phyloP scores from a whole-genome alignment of 2,113 vertebrate genomes.

The Sapajus apella region DNA sequence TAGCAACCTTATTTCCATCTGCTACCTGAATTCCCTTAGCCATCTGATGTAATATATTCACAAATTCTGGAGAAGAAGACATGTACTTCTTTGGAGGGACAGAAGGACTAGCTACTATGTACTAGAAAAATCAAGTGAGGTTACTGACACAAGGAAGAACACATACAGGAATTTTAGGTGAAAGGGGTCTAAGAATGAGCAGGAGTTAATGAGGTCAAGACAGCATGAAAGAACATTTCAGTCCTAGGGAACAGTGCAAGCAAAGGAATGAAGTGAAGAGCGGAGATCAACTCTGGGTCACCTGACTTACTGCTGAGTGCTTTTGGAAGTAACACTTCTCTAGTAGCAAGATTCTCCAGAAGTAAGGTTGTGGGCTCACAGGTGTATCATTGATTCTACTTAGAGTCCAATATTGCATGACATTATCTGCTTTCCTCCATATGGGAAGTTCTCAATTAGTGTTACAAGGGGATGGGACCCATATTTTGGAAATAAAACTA shows the following conservation, averaged over 20 bases:
- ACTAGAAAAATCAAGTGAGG: not conserved
- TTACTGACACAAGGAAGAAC: not conserved
- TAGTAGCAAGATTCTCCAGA: not conserved
- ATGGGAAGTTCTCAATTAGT: not conserved
- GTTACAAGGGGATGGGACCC: not conserved
- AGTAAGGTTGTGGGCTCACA: not conserved
- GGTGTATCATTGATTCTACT: not conserved
- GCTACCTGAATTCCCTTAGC: not conserved
- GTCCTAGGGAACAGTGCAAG: not conserved
- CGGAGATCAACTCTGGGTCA: too few relatives aligned
- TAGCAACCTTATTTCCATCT: not conserved
- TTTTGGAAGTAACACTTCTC: not conserved
- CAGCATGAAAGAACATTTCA: not conserved
- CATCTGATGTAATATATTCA: not conserved
- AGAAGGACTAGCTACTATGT: too few relatives aligned
- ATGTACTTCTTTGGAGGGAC: not conserved
- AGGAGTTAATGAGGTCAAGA: not conserved
- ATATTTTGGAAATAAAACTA: not conserved
- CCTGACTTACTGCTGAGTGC: accelerated
- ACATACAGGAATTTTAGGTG: not conserved
- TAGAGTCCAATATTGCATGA: not conserved
- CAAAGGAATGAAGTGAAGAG: not conserved
- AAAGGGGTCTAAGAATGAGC: not conserved
- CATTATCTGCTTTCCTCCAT: not conserved
- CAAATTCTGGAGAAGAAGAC: not conserved